Conservation (phyloP, 2,888 invertebrate genomes). For the Nasonovia ribisnigri region DNA sequence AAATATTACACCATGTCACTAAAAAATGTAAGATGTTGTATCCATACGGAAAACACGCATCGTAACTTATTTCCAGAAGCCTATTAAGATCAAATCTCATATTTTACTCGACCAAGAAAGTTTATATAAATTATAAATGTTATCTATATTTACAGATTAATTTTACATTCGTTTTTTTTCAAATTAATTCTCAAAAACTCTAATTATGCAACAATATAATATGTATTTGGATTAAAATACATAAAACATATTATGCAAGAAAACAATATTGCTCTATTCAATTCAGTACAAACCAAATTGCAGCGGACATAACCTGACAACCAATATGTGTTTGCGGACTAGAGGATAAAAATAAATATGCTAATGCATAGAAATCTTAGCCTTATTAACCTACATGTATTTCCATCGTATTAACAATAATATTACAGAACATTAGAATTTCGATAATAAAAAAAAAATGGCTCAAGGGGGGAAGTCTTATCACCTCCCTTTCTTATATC, state of each 20-base stretch:
- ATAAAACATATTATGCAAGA: too few relatives aligned
- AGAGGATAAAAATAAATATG: neutral
- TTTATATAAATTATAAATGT: too few relatives aligned
- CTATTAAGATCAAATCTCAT: too few relatives aligned
- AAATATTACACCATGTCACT: too few relatives aligned
- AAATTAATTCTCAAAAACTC: neutral
- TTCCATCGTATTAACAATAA: neutral
- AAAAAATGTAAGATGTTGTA: too few relatives aligned
- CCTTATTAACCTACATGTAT: neutral
- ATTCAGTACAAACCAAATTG: neutral
- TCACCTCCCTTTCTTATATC: neutral
- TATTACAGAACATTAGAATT: neutral
- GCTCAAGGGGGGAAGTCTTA: neutral
- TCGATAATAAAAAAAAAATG: neutral
- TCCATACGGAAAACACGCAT: too few relatives aligned
- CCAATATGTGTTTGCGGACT: neutral
- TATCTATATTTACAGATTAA: too few relatives aligned
- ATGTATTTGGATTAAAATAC: neutral
- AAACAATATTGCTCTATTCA: neutral
- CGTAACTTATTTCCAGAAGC: too few relatives aligned
- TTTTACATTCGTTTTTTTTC: neutral
- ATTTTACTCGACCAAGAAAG: too few relatives aligned
- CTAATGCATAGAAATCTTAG: too few relatives aligned
- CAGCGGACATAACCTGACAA: neutral
- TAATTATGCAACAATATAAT: neutral